phyloP scores from a whole-genome alignment of 2,888 invertebrate genomes.

The Noctua comes region DNA sequence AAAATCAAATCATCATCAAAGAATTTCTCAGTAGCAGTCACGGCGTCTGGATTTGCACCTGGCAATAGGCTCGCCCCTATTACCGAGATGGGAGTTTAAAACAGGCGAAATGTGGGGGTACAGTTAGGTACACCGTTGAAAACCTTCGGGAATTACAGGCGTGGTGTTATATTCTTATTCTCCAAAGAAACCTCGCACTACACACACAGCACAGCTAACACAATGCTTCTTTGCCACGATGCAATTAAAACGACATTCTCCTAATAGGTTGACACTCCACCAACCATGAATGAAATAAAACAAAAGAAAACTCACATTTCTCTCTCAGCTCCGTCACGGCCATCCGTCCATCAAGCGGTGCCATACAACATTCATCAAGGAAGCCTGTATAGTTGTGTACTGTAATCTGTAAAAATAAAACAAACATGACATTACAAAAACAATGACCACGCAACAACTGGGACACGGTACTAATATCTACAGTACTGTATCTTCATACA shows the following conservation, averaged over 20 bases:
- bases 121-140: no score
- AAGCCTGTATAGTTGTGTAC: slow-evolving; percentile 32
- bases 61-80: background rate
- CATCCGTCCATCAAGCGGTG: slow-evolving; percentile 40
- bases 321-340: background rate
- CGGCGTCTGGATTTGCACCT: background rate
- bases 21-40: background rate
- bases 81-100: background rate
- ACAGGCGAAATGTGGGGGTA: no score
- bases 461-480: no score
- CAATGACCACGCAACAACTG: slow-evolving; percentile 71
- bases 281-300: slow-evolving; percentile 7
- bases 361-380: slow-evolving; percentile 53
- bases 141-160: background rate
- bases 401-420: slow-evolving; percentile 69
- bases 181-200: background rate
- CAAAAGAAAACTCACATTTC: slow-evolving; percentile 26
- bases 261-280: background rate
- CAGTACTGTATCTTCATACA: no score
- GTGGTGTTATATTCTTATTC: background rate
- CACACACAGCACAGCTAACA: no score
- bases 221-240: background rate
- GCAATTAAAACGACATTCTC: background rate
- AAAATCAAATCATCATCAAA: no score
- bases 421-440: slow-evolving; percentile 70